These are phyloP conservation scores for Drosophila orosa DNA, from an alignment of 1,140 invertebrate genomes.

Conservation along the genomic window DNA sequence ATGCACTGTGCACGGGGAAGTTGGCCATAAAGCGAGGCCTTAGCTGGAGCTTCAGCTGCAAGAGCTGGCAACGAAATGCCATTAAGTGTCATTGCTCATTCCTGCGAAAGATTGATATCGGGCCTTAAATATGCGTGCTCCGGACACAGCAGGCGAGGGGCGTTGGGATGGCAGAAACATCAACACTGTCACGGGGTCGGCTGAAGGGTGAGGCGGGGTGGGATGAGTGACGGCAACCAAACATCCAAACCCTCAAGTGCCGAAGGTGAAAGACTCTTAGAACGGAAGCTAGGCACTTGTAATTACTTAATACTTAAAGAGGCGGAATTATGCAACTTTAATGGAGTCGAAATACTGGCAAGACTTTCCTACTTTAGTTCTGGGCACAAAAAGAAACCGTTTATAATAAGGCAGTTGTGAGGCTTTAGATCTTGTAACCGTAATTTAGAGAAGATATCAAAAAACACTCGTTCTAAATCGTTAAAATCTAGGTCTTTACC, in stretches of 20 bases:
- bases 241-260: slow-evolving; percentile 15
- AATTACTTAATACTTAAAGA: slow-evolving; percentile 20
- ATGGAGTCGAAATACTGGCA: background rate
- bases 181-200: slow-evolving; percentile 31
- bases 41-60: slow-evolving; percentile 20
- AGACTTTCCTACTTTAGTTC: background rate
- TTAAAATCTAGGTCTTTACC: background rate
- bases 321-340: slow-evolving; percentile 16
- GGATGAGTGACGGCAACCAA: slow-evolving; percentile 14
- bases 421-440: background rate
- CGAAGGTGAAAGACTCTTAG: slow-evolving; percentile 26
- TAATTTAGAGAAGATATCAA: background rate
- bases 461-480: background rate
- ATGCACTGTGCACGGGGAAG: slow-evolving; percentile 32
- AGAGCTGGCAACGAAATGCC: slow-evolving; percentile 68
- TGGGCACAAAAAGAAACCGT: background rate
- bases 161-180: slow-evolving; percentile 25
- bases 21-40: slow-evolving; percentile 41
- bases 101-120: slow-evolving; percentile 80
- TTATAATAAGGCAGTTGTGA: too few relatives aligned
- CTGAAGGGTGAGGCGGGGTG: background rate
- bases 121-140: slow-evolving; percentile 74
- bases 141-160: slow-evolving; percentile 20
- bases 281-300: slow-evolving; percentile 20
- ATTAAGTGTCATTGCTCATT: slow-evolving; percentile 82